A percentile compares a stretch with the other conserved stretches of the same genome.
These are phyloP conservation scores for Chloropsis hardwickii DNA, from an alignment of 2,113 vertebrate genomes.

Conservation along the genomic window DNA sequence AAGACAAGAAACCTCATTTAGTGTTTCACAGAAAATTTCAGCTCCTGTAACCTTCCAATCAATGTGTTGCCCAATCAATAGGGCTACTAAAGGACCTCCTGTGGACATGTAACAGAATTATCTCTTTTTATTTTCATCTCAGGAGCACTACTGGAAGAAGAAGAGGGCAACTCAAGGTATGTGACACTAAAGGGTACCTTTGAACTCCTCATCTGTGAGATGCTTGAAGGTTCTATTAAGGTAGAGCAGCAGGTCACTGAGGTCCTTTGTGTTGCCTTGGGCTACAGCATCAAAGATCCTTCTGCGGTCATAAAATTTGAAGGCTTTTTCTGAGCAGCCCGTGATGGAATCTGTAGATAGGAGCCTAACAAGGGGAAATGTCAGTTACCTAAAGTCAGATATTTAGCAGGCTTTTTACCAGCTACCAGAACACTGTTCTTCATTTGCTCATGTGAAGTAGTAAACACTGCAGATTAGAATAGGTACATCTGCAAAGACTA, in stretches of 20 bases:
- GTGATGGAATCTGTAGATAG: constrained; percentile 48
- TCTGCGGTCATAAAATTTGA: constrained; percentile 69
- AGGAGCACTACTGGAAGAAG: not conserved
- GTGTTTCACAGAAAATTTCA: not conserved
- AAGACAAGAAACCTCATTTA: not conserved
- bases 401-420: not conserved
- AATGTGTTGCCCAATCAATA: not conserved
- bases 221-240: constrained; percentile 79
- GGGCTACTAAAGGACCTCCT: not conserved
- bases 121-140: not conserved
- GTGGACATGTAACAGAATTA: not conserved
- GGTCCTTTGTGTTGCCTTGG: constrained; percentile 74
- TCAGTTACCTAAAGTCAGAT: not conserved
- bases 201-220: constrained; percentile 86
- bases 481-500: not conserved
- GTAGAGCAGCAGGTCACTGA: constrained; percentile 82
- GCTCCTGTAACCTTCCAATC: not conserved
- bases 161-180: not conserved
- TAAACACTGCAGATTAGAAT: not conserved
- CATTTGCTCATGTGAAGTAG: not conserved
- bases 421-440: not conserved
- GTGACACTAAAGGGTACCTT: constrained; percentile 69
- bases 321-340: constrained; percentile 53
- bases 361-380: constrained; percentile 36
- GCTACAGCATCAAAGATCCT: constrained; percentile 87